Evolutionary conservation across 2,113 vertebrate species (phyloP), one percentile per base, ranked within the genome.

Genomic region (Periophthalmodon schlosseri): DNA sequence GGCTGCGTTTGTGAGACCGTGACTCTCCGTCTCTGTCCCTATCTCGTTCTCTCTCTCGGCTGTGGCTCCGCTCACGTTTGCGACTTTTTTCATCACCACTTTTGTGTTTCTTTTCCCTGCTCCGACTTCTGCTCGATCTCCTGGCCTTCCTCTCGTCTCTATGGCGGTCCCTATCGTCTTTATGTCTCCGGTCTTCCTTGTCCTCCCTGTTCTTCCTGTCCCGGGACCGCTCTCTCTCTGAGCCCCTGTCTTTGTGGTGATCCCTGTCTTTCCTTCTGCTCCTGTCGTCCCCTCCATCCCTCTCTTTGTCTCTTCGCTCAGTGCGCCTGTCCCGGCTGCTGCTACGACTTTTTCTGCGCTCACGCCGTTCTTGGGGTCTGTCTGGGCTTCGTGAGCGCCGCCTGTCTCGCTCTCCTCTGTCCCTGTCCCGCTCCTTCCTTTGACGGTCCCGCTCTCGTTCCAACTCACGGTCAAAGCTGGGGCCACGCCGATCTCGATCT

Each of bases 401-500:
- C 6, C 84, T 87, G 52, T 91, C 90, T 85, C 90, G 86, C 20
- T 87, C 87, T 56, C 84, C 83, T 71, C 94, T 90, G 15, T 98
- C 96, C 0, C 94, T 91, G 73, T 89, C 84, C 1, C 94, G 93
- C 78, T 99, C 98, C 77, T 97, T 93, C 84, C 95, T 94, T 78
- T 99, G 97, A 0, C 97, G 94, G 83, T 99, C 97, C 14, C 96
- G 92, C 78, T 99, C 98, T 87, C 96, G 94, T 85, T 99, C 97
- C 81, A 99, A 92, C 79, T 99, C 98, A 71, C 95, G 94, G 66
- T 99, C 98, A 63, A 98, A 99, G 87, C 96, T 98, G 81, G 96
- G 96, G 15, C 96, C 96, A 0, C 95, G 96, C 33, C 94, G 93
- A 18, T 98, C 96, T 60, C 90, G 91, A 74, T 98, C 97, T 1